Conservation (phyloP, 2,113 vertebrate genomes). For the Spheniscus mendiculus region DNA sequence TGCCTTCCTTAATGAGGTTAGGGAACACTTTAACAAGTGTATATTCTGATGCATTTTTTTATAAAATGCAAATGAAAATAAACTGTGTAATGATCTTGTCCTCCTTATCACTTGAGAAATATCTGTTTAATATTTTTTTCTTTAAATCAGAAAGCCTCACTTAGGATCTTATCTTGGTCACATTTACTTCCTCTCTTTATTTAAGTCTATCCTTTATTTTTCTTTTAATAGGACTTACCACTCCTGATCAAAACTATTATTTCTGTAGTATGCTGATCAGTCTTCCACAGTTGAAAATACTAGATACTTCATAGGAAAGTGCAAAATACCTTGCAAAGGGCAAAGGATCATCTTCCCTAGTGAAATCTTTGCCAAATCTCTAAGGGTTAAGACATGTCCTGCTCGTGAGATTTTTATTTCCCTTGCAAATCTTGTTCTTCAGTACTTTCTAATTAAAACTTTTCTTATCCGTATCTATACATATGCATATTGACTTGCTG, state of each 20-base stretch:
- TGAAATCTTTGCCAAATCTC: background rate
- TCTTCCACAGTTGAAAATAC: background rate
- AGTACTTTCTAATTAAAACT: background rate
- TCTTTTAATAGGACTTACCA: background rate
- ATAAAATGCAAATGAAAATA: slow-evolving; percentile 25
- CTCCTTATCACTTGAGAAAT: background rate
- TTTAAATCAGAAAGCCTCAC: background rate
- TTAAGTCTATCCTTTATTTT: background rate
- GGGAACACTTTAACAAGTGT: background rate
- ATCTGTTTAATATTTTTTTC: background rate
- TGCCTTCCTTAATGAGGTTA: slow-evolving; percentile 7
- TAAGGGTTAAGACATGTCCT: background rate
- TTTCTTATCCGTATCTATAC: background rate
- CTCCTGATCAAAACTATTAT: background rate
- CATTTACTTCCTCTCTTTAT: background rate
- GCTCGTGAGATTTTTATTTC: background rate
- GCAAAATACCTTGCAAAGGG: background rate
- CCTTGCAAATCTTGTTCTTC: background rate
- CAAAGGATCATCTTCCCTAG: background rate
- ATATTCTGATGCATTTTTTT: background rate
- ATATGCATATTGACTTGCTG: background rate
- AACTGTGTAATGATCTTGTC: background rate
- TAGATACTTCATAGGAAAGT: background rate
- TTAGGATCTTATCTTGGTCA: background rate
- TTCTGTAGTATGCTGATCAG: background rate